Conservation (phyloP, 2,113 vertebrate genomes). For the Scomber colias region DNA sequence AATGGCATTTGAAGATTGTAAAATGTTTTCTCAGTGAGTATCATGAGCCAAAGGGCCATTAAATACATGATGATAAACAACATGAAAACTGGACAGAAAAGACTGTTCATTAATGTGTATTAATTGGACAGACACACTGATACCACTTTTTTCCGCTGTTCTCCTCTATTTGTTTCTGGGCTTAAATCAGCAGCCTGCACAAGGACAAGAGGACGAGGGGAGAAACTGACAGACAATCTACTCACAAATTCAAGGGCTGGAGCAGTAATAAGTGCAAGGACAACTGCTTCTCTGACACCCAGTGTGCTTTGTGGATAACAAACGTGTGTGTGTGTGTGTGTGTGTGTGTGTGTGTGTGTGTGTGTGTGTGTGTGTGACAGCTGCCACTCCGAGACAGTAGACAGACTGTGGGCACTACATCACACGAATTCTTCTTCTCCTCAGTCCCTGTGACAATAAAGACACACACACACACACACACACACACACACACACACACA, state of each 20-base stretch:
- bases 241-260: constrained; percentile 30
- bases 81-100: constrained; percentile 13
- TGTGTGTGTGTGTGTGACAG: constrained; percentile 49
- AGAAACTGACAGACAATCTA: constrained; percentile 20
- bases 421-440: constrained; percentile 53
- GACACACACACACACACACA: constrained; percentile 31
- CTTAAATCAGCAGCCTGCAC: constrained; percentile 23
- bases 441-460: constrained; percentile 30
- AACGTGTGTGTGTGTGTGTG: constrained; percentile 5
- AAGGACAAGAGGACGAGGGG: constrained; percentile 38
- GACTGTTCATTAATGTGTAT: constrained; percentile 30
- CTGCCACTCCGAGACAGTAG: constrained; percentile 56
- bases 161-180: constrained; percentile 7
- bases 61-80: constrained; percentile 42
- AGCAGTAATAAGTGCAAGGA: constrained; percentile 43
- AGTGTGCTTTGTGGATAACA: constrained; percentile 37
- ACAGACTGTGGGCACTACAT: constrained; percentile 59
- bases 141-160: not conserved
- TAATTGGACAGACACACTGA: not conserved
- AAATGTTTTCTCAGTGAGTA: constrained; percentile 23
- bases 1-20: constrained; percentile 30
- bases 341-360: too few species aligned
- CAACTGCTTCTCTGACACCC: constrained; percentile 64
- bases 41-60: constrained; percentile 14
- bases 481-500: constrained; percentile 19